Base-by-base conservation (phyloP, 2,797 vertebrate species). In the Paramormyrops hopkinsi region DNA sequence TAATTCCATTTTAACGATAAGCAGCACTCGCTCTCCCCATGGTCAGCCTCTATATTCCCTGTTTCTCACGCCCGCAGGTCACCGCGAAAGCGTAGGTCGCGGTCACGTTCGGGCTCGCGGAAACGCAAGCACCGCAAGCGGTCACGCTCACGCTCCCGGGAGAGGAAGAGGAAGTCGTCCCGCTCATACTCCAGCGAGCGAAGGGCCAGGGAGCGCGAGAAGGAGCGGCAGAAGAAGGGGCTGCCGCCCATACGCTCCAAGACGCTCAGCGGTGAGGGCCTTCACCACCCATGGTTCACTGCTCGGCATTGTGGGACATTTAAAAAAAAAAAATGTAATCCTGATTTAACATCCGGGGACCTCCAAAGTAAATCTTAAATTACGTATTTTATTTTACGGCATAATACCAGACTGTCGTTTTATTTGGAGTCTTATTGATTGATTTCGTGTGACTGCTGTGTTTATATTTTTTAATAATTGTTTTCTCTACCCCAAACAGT, bases 161-260 rank as follows among this genome's bases (percentile, higher is more conserved):
- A 99, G 89, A 97, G 98, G 88, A 99, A 99, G 93, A 97, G 98
- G 91, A 99, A 99, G 89, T 97, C 97, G 0, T 99, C 99, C 0
- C 96, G 98, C 3, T 99, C 99, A 0, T 99, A 99, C 89, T 99
- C 99, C 0, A 98, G 98, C 92, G 99, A 99, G 92, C 96, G 98
- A 79, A 96, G 97, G 33, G 98, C 98, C 2, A 94, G 97, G 88
- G 98, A 99, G 89, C 95, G 98, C 84, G 99, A 99, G 91, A 99
- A 99, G 92, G 99, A 99, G 88, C 94, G 99, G 0, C 98, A 98
- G 93, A 99, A 99, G 94, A 99, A 99, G 91, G 99, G 99, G 4
- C 94, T 99, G 53, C 99, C 98, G 90, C 98, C 97, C 2, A 96
- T 99, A 90, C 94, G 98, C 87, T 99, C 99, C 33, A 99, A 97